Evolutionary conservation across 1,140 invertebrate genomes (phyloP).

Genomic region (Microplitis mediator): DNA sequence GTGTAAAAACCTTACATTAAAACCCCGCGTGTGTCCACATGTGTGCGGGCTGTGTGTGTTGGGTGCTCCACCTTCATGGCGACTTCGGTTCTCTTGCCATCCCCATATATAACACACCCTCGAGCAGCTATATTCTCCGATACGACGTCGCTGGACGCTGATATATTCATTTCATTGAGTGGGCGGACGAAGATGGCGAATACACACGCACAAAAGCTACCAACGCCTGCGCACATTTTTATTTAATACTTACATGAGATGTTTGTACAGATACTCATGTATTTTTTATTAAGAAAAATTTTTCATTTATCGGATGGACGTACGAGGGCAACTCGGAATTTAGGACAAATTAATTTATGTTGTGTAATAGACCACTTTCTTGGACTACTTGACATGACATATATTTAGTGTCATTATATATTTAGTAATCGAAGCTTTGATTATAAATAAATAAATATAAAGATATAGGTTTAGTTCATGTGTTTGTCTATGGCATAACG

Average conservation of each 20-base stretch:
- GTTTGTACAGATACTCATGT: neutral
- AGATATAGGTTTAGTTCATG: neutral
- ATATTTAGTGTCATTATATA: too few species aligned
- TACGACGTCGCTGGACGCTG: conserved; percentile 18
- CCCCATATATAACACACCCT: neutral
- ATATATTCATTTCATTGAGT: conserved; percentile 52
- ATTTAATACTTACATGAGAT: neutral
- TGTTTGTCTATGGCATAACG: neutral
- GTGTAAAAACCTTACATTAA: too few species aligned
- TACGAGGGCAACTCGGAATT: too few species aligned
- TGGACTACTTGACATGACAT: too few species aligned
- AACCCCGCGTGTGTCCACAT: conserved; percentile 18
- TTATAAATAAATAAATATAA: neutral
- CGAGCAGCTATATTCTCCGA: neutral
- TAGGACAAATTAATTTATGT: too few species aligned
- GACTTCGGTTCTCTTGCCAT: neutral
- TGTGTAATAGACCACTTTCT: too few species aligned
- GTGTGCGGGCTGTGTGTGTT: conserved; percentile 24
- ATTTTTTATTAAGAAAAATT: neutral
- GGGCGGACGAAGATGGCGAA: conserved; percentile 31
- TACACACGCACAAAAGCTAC: conserved; percentile 3
- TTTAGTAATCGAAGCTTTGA: too few species aligned
- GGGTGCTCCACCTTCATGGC: conserved; percentile 30
- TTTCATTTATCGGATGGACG: too few species aligned
- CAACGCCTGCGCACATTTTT: neutral